phyloP scores from a whole-genome alignment of 2,888 invertebrate species.

The Protodeltote pygarga region DNA sequence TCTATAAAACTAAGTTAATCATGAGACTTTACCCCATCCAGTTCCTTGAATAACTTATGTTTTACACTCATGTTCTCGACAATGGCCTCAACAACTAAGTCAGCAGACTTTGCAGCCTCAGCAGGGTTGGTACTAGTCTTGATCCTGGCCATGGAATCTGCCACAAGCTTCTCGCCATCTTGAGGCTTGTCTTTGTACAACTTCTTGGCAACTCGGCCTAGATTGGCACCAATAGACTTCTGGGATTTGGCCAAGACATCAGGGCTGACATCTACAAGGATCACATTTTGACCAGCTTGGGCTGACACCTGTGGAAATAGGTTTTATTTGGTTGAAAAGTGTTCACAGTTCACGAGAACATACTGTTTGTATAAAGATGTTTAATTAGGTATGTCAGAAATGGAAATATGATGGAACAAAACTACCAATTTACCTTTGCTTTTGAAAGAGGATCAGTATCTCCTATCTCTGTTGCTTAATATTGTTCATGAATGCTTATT shows the following conservation, averaged over 20 bases:
- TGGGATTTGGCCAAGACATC: conserved; percentile 91
- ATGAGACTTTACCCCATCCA: conserved; percentile 87
- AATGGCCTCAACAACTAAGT: conserved; percentile 95
- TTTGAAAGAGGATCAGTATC: too few relatives aligned
- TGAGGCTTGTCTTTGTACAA: conserved; percentile 89
- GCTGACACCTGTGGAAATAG: conserved; percentile 90
- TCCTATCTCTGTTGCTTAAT: too few relatives aligned
- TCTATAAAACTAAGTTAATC: too few relatives aligned
- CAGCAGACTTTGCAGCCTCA: conserved; percentile 87
- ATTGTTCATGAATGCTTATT: too few relatives aligned
- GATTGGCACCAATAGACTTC: conserved; percentile 89
- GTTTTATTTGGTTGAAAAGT: background rate
- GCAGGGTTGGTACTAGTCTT: conserved; percentile 88
- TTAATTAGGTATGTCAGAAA: too few relatives aligned
- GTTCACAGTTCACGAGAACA: background rate
- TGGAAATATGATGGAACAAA: too few relatives aligned
- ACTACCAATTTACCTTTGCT: too few relatives aligned
- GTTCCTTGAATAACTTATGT: conserved; percentile 91
- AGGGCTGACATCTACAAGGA: conserved; percentile 91
- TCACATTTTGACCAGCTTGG: conserved; percentile 93
- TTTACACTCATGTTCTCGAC: conserved; percentile 94
- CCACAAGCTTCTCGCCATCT: conserved; percentile 89
- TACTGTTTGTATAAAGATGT: too few relatives aligned
- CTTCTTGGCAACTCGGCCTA: conserved; percentile 93
- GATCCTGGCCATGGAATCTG: conserved; percentile 84